Evolutionary conservation across 2,113 vertebrate genomes (phyloP), one percentile per base, ranked within the genome.

Genomic region (Reinhardtius hippoglossoides): DNA sequence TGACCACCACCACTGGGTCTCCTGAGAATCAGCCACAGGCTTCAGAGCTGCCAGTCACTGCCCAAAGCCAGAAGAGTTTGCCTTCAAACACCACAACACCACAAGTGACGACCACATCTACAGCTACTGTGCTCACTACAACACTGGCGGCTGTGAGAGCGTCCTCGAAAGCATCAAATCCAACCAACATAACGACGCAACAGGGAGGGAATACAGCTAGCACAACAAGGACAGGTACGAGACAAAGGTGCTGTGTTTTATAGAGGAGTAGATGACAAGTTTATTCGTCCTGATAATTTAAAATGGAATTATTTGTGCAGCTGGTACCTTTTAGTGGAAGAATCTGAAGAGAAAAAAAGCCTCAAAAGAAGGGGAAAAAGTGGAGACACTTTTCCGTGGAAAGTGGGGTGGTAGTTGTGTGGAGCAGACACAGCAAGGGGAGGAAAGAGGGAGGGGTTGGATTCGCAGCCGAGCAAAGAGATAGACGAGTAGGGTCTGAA

Each of bases 271-370:
- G 23, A 61, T 84, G 57, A 20, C 27, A 31, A 50, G 2, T 72
- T 8, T 72, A 18, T 52, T n/a, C n/a, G 5, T 48, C 15, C 40
- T 80, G 76, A 75, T 74, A n/a, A 86, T 84, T 84, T 56, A 9
- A 74, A 81, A 60, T 71, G 75, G 70, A 86, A 75, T 79, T 89
- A 81, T 91, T 92, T 91, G 52, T 86, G 62, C 91, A 93, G 91
- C 91, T 92, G 87, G 74, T 46, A 70, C 52, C 46, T 87, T 79
- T 24, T 71, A 84, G 67, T 83, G 82, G 73, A 82, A 80, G 26
- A 74, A 73, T 76, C 70, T 80, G 69, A 23, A 23, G 1, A n/a
- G 0, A n/a, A 57, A 50, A 7, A 58, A 46, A 18, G n/a, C 75
- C 91, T 84, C 81, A 87, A 85, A 31, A 89, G 74, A 54, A 54